Base-by-base conservation (phyloP, 92 coral and sea anemone genomes). In the Heliopora coerulea region DNA sequence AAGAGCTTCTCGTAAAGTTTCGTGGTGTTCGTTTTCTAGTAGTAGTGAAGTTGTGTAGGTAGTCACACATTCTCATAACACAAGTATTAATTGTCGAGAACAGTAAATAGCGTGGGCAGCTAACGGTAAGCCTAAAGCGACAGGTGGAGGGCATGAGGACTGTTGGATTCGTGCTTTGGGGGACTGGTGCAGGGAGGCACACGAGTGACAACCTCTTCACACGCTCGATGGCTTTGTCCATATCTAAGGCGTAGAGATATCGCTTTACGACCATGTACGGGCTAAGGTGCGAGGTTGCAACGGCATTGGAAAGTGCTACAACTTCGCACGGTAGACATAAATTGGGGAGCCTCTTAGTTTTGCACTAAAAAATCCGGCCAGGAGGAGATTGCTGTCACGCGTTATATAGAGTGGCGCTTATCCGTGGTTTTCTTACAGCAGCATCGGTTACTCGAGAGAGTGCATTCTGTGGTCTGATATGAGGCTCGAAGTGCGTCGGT, bases 161-260 rank as follows among this genome's bases (percentile, higher is more conserved):
- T 84, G 91, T 52, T 80, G 80, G 65, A 62, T 42, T 12, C 60
- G 52, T 41, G 83, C 65, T 15, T 34, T 20, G 1, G 80, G 85
- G 14, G 76, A 33, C 65, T 68, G 72, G 0, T 35, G 77, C 37
- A 87, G 31, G 21, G 87, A 74, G 3, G 79, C 87, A 42, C 90
- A 86, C n/a, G 56, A 5, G 84, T 86, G 81, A 29, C 87, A 86
- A 6, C 74, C 42, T 25, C 18, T 30, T 40, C 21, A 78, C 79
- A 27, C 74, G 84, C 0, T 80, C 80, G 26, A 82, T 40, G 3
- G 87, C 80, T 62, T 74, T 86, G 59, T 86, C 87, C 68, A 68
- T 72, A 14, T 86, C 90, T 9, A 78, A 62, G 29, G 85, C 80
- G 70, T 72, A 60, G n/a, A n/a, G n/a, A n/a, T n/a, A n/a, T n/a